Percentiles rank a stretch among this genome's conserved stretches.
phyloP scores from a whole-genome alignment of 2,113 vertebrate species.

The Meles meles region DNA sequence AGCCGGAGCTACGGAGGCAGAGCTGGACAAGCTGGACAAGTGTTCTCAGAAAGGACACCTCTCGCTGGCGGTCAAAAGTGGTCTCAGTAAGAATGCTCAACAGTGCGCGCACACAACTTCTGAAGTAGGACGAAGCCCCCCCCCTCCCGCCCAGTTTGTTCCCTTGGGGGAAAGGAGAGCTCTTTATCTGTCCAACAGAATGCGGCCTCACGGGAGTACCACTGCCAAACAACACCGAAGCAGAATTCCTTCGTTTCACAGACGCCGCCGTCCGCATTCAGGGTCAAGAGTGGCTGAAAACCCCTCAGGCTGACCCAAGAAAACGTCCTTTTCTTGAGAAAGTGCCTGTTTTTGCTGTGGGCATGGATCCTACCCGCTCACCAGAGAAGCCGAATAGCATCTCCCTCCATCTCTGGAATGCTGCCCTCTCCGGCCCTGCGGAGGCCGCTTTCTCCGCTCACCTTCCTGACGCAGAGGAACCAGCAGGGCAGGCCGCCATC shows the following conservation, averaged over 20 bases:
- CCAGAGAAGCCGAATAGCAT: neutral
- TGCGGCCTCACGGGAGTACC: neutral
- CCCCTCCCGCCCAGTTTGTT: no score
- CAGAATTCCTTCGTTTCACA: neutral
- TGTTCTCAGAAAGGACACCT: neutral
- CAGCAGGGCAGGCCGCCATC: no score
- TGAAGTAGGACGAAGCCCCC: neutral
- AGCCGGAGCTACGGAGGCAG: neutral
- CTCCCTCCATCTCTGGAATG: neutral
- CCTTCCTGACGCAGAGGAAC: neutral
- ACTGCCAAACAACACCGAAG: neutral
- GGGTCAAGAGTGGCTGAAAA: neutral
- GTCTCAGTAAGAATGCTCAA: neutral
- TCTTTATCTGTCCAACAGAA: neutral
- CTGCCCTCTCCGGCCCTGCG: fast-evolving
- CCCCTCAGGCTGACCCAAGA: neutral
- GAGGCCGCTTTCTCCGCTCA: neutral
- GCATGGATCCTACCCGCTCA: no score
- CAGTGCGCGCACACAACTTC: fast-evolving
- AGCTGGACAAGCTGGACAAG: neutral
- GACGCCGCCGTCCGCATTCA: neutral
- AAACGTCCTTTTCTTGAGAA: neutral
- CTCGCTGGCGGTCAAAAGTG: neutral
- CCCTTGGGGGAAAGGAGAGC: neutral
- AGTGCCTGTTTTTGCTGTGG: neutral